Evolutionary conservation across 2,888 invertebrate genomes (phyloP).

Genomic region (Xestia sexstrigata): DNA sequence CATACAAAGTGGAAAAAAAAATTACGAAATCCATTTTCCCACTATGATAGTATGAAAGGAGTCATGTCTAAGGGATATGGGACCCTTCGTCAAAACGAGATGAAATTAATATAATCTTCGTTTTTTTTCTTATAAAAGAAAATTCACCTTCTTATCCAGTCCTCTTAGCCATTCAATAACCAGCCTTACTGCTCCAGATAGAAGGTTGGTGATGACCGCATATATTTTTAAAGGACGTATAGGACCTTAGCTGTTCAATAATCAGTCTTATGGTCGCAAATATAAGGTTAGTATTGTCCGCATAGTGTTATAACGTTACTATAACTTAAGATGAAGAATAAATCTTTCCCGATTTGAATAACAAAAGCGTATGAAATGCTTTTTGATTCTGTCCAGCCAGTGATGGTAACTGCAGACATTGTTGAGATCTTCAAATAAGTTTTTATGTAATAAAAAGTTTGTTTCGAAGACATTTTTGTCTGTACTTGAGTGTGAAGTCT

Average conservation of each 20-base stretch:
- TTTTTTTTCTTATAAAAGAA: conserved; percentile 58
- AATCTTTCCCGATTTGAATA: conserved; percentile 67
- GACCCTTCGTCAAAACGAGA: conserved; percentile 62
- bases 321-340: conserved; percentile 47
- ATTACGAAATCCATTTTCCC: conserved; percentile 62
- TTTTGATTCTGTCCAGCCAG: conserved; percentile 63
- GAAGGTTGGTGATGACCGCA: conserved; percentile 5
- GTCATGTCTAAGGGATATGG: conserved; percentile 60
- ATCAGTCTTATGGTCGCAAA: not conserved
- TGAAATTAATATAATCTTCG: conserved; percentile 69
- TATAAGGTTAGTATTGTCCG: not conserved
- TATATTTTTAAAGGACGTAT: conserved; percentile 34
- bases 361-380: conserved; percentile 66
- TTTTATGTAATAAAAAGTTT: conserved; percentile 63
- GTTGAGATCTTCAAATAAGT: conserved; percentile 53
- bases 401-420: conserved; percentile 58
- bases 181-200: not conserved
- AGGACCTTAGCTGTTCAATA: not conserved
- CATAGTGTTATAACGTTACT: not conserved
- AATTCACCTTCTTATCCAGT: conserved; percentile 34
- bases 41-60: conserved; percentile 63
- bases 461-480: conserved; percentile 47
- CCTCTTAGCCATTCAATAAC: not conserved
- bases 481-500: conserved; percentile 14
- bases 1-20: conserved; percentile 39